Conservation (phyloP, 2,888 invertebrate genomes). For the Callyntrura sp. region DNA sequence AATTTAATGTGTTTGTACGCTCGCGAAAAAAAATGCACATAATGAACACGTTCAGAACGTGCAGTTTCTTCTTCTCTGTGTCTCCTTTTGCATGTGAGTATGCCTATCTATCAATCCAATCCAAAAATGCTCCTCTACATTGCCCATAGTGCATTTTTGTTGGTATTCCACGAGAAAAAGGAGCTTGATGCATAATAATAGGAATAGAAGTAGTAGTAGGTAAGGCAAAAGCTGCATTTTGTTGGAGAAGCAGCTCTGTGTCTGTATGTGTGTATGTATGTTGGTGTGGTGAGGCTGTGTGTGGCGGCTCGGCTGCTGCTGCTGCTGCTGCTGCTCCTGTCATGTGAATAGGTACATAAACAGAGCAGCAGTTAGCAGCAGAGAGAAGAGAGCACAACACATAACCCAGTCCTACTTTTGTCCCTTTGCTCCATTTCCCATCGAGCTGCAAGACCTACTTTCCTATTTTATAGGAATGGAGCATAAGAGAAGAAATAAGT, state of each 20-base stretch:
- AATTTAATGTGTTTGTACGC: no score
- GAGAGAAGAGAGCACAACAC: conserved; percentile 44
- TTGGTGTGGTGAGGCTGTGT: not conserved
- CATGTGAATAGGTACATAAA: no score
- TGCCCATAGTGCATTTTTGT: not conserved
- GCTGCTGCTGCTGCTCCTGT: not conserved
- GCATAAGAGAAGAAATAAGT: not conserved
- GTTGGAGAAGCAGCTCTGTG: no score
- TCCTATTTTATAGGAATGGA: conserved; percentile 65
- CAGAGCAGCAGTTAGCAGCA: no score
- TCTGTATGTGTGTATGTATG: no score
- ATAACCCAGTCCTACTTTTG: conserved; percentile 82
- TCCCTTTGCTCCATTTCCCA: conserved; percentile 82
- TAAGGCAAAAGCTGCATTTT: no score
- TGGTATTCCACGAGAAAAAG: no score
- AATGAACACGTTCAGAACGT: not conserved
- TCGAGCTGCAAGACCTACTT: conserved; percentile 80
- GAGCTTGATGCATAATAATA: no score
- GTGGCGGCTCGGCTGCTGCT: no score
- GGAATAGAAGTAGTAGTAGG: not conserved
- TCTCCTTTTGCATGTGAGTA: not conserved
- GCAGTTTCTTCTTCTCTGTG: not conserved
- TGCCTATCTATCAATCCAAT: conserved; percentile 5
- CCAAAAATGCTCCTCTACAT: not conserved
- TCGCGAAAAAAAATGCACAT: not conserved